Conservation (phyloP, 2,797 vertebrate genomes). For the Borostomias antarcticus region DNA sequence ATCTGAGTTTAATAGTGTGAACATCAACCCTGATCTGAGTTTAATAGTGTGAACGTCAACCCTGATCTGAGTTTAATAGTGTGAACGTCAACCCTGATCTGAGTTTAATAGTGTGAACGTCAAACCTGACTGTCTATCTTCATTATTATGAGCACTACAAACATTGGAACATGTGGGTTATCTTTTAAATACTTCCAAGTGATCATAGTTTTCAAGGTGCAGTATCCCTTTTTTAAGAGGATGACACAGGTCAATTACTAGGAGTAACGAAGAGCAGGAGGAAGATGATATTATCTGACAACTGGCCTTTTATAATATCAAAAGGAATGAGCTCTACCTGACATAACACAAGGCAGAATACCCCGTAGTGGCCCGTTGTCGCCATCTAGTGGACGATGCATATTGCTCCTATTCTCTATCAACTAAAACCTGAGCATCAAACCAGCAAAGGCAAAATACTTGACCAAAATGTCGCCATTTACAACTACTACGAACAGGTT, state of each 20-base stretch:
- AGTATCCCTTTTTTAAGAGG: constrained; percentile 69
- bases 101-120: constrained; percentile 47
- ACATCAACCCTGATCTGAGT: constrained; percentile 49
- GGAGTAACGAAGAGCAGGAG: constrained; percentile 22
- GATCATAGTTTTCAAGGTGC: constrained; percentile 60
- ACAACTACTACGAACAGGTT: constrained; percentile 38
- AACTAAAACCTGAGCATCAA: constrained; percentile 71
- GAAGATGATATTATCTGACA: constrained; percentile 9
- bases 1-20: constrained; percentile 43
- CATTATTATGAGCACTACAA: constrained; percentile 46
- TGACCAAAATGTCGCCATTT: constrained; percentile 30
- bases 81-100: constrained; percentile 48
- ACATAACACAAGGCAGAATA: constrained; percentile 38
- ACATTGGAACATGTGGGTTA: constrained; percentile 37
- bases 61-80: constrained; percentile 45
- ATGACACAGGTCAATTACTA: constrained; percentile 42
- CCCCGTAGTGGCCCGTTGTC: constrained; percentile 37
- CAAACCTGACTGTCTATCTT: constrained; percentile 53
- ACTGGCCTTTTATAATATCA: constrained; percentile 15
- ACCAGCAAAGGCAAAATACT: constrained; percentile 41
- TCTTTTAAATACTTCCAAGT: constrained; percentile 28
- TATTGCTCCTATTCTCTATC: constrained; percentile 52
- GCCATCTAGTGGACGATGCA: constrained; percentile 63
- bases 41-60: constrained; percentile 50
- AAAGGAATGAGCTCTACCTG: constrained; percentile 30